Base-by-base conservation (phyloP, 1,140 invertebrate genomes). In the Brachionus manjavacas region DNA sequence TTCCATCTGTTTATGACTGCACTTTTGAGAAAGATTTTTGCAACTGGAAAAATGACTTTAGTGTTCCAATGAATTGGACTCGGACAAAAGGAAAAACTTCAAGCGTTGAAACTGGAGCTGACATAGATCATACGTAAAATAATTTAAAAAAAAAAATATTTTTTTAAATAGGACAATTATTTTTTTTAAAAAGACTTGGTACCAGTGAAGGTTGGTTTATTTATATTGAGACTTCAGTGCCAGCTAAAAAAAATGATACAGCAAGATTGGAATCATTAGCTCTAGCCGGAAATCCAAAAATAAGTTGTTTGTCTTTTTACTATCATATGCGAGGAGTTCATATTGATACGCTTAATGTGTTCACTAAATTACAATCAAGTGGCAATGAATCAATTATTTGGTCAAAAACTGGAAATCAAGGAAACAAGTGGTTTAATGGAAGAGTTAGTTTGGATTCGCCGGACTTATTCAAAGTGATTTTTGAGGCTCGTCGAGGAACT, bases 21-120 rank as follows among this genome's bases (percentile, higher is more conserved):
- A 85, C 86, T 72, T 89, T 89, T 87, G 88, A 89, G 85, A 76
- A 74, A 28, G 85, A 86, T 6, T 84, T 87, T n/a, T 88, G 87
- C 80, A 85, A 84, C 35, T 88, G 88, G 88, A 85, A 52, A 55
- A 87, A 88, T 76, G 88, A 88, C 81, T 68, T 49, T 66, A 78
- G 72, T 35, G 86, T 86, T 72, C 66, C 60, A 31, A 39, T 83
- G 25, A 70, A 70, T 35, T 83, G 81, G 81, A 83, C 35, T 20
- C 39, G 81, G 25, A 70, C 16, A 4, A n/a, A 68, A 70, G 81
- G 81, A 16, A 16, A 14, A 41, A 83, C 81, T 70, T 52, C 60
- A 35, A 70, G n/a, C 16, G 2, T 43, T 16, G 68, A 83, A 16
- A 83, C 81, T 72, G 81, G 81, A 7, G 46, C 81, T 28, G 28